Conservation (phyloP, 2,888 invertebrate species). For the Lepidochrysops patricia region DNA sequence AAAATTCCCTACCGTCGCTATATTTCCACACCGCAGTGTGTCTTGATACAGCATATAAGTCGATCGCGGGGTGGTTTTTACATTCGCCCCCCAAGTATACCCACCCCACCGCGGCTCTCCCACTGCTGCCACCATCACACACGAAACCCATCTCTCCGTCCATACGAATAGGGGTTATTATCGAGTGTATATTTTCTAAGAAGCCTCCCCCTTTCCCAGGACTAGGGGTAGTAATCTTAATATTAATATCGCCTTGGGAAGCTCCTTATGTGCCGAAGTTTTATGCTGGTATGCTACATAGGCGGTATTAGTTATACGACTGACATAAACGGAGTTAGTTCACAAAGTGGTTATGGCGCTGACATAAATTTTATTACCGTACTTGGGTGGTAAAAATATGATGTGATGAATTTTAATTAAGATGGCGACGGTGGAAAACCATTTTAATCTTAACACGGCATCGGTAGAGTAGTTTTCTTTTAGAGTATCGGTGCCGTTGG, state of each 20-base stretch:
- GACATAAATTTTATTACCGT: not conserved
- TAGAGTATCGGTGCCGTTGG: no score
- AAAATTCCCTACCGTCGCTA: constrained; percentile 28
- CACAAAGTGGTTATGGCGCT: constrained; percentile 7
- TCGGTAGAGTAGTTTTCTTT: no score
- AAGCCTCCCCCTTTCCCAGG: constrained; percentile 28
- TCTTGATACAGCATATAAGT: constrained; percentile 74
- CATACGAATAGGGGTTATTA: constrained; percentile 18
- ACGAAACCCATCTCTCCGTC: constrained; percentile 25
- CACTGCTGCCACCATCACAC: constrained; percentile 18
- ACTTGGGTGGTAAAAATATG: not conserved
- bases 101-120: constrained; percentile 27
- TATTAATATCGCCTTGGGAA: constrained; percentile 68
- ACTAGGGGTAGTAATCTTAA: constrained; percentile 51
- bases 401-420: not conserved
- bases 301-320: constrained; percentile 33
- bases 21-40: constrained; percentile 32
- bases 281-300: constrained; percentile 49
- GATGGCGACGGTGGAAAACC: no score
- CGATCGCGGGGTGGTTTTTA: constrained; percentile 73
- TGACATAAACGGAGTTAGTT: constrained; percentile 22
- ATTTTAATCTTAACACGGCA: no score
- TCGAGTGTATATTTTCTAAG: constrained; percentile 19
- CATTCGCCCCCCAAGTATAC: constrained; percentile 67
- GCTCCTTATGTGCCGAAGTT: constrained; percentile 60